Conservation (phyloP, 2,113 vertebrate genomes). For the Ardeotis arabs region DNA sequence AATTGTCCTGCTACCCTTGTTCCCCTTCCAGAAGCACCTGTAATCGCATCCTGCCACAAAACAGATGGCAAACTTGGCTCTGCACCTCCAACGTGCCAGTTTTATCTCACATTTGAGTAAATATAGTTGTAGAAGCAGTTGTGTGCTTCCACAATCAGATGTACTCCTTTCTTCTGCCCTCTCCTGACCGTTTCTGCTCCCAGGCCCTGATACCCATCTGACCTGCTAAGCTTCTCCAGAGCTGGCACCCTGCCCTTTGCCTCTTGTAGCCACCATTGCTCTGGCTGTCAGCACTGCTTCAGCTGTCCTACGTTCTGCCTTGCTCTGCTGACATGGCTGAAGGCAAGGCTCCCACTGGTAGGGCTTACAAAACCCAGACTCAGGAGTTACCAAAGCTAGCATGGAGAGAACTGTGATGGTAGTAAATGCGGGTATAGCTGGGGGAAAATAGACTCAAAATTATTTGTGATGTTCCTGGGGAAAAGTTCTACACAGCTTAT, state of each 20-base stretch:
- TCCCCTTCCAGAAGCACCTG: neutral
- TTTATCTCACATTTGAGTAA: neutral
- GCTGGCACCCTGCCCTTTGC: neutral
- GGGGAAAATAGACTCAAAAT: neutral
- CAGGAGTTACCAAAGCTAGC: neutral
- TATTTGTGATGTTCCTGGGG: neutral
- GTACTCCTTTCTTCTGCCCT: neutral
- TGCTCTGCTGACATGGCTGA: neutral
- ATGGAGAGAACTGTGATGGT: neutral
- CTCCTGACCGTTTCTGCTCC: neutral
- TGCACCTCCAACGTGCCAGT: neutral
- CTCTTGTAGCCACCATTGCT: neutral
- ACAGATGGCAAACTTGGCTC: neutral
- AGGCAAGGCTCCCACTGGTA: neutral
- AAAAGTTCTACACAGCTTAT: neutral
- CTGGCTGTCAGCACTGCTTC: neutral
- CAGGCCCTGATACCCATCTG: neutral
- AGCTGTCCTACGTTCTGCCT: neutral
- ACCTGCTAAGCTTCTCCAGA: neutral
- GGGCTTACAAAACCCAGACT: neutral
- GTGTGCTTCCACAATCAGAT: neutral
- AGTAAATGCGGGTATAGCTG: neutral
- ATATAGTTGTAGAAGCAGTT: neutral
- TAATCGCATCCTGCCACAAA: neutral
- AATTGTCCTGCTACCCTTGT: rapidly evolving